A percentile compares a stretch with the other conserved stretches of the same genome.
Evolutionary conservation across 2,113 vertebrate genomes (phyloP).

Genomic region (Alectura lathami): DNA sequence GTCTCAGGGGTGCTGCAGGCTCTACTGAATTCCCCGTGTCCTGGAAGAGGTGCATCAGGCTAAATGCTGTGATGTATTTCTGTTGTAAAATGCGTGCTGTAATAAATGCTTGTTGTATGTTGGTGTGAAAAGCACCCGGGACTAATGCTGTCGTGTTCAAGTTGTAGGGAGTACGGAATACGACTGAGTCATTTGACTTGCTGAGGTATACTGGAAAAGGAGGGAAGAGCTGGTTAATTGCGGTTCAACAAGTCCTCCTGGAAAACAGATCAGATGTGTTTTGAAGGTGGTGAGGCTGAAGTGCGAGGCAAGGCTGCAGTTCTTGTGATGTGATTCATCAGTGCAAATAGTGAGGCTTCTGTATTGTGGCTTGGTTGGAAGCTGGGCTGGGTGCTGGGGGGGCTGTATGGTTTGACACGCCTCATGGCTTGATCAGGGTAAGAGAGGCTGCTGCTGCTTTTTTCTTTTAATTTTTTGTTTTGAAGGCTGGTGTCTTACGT

Average conservation of each 20-base stretch:
- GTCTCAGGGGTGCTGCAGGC: no score
- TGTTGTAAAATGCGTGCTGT: not conserved
- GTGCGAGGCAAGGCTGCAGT: not conserved
- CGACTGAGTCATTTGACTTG: not conserved
- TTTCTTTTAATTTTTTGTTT: not conserved
- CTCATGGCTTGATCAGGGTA: not conserved
- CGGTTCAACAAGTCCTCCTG: not conserved
- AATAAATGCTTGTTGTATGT: not conserved
- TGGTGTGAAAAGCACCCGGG: not conserved
- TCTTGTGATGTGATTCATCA: not conserved
- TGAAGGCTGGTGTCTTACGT: not conserved
- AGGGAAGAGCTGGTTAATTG: not conserved
- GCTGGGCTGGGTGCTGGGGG: not conserved
- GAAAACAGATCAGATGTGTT: not conserved
- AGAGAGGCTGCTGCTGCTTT: not conserved
- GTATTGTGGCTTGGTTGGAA: not conserved
- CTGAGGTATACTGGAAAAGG: not conserved
- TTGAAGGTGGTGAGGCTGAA: not conserved
- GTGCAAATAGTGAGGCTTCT: not conserved
- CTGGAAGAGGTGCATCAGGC: not conserved
- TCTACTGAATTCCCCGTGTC: not conserved
- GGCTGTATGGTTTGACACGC: not conserved
- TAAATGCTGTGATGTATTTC: not conserved
- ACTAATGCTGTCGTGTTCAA: not conserved
- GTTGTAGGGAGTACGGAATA: not conserved